Evolutionary conservation across 2,113 vertebrate genomes (phyloP).

Genomic region (Macquaria ambigua): DNA sequence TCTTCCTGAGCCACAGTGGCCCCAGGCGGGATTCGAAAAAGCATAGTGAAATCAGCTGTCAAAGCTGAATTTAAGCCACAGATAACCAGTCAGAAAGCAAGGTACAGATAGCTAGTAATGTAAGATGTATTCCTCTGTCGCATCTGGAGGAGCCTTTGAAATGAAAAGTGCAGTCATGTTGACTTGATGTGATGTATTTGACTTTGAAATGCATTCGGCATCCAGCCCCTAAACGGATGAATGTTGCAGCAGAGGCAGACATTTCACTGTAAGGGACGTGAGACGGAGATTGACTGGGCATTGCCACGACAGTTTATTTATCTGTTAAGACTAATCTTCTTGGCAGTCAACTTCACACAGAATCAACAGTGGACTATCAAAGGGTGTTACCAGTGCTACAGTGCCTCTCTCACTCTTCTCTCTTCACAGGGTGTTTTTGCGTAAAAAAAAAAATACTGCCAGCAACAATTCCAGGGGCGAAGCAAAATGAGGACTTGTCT

Average conservation of each 20-base stretch:
- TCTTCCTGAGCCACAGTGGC: no score
- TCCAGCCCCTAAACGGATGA: constrained; percentile 30
- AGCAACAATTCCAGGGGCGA: background rate
- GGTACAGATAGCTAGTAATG: background rate
- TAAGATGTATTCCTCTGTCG: constrained; percentile 9
- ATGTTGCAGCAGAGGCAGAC: constrained; percentile 11
- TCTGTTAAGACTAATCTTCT: constrained; percentile 3
- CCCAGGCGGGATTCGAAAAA: no score
- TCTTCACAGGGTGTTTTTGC: background rate
- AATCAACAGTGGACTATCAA: background rate
- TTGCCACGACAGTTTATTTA: background rate
- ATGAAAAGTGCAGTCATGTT: constrained; percentile 15
- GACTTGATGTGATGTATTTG: constrained; percentile 31
- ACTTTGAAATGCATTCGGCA: constrained; percentile 1
- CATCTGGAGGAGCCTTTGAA: constrained; percentile 8
- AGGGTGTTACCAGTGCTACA: background rate
- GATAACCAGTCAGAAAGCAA: background rate
- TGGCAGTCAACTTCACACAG: constrained; percentile 5
- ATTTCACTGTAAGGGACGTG: constrained; percentile 1
- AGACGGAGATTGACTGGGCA: background rate
- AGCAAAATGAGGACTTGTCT: background rate
- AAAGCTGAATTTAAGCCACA: constrained; percentile 10
- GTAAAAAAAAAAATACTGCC: background rate
- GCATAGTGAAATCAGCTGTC: background rate
- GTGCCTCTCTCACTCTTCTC: background rate